A percentile compares a stretch with the other conserved stretches of the same genome.
Evolutionary conservation across 2,113 vertebrate species (phyloP).

Genomic region (Camelus bactrianus): DNA sequence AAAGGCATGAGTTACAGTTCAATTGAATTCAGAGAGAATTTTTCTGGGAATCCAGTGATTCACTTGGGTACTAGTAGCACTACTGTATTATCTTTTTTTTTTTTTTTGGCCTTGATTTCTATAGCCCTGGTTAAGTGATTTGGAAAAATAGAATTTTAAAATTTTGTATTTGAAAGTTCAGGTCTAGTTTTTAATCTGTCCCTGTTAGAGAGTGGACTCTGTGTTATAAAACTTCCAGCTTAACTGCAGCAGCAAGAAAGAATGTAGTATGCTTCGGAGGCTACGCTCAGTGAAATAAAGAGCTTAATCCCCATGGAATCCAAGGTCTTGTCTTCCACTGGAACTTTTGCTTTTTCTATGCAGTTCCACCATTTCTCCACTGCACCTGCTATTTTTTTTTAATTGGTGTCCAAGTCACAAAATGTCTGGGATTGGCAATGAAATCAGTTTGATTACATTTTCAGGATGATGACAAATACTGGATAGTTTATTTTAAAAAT

Average conservation of each 20-base stretch:
- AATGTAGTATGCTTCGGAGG: slow-evolving; percentile 64
- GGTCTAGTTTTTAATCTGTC: slow-evolving; percentile 71
- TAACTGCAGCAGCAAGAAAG: slow-evolving; percentile 84
- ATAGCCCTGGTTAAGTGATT: not conserved
- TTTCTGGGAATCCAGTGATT: slow-evolving; percentile 32
- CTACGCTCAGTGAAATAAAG: not conserved
- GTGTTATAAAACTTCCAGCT: slow-evolving; percentile 82
- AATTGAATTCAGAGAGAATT: slow-evolving; percentile 23
- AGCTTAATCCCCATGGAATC: not conserved
- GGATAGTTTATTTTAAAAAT: slow-evolving; percentile 14
- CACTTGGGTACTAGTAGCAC: not conserved
- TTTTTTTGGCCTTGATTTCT: slow-evolving; percentile 38
- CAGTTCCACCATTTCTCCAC: not conserved
- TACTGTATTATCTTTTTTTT: not conserved
- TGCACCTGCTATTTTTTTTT: not conserved
- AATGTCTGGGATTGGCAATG: not conserved
- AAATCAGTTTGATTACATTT: not conserved
- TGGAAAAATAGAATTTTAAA: slow-evolving; percentile 41
- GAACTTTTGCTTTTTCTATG: not conserved
- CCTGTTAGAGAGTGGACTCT: slow-evolving; percentile 62
- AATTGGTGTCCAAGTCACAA: not conserved
- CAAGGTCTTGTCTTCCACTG: not conserved
- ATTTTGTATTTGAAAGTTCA: slow-evolving; percentile 54
- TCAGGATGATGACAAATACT: slow-evolving; percentile 35
- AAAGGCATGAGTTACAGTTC: not conserved